Conservation (phyloP, 2,797 vertebrate species). For the Silurus aristotelis region DNA sequence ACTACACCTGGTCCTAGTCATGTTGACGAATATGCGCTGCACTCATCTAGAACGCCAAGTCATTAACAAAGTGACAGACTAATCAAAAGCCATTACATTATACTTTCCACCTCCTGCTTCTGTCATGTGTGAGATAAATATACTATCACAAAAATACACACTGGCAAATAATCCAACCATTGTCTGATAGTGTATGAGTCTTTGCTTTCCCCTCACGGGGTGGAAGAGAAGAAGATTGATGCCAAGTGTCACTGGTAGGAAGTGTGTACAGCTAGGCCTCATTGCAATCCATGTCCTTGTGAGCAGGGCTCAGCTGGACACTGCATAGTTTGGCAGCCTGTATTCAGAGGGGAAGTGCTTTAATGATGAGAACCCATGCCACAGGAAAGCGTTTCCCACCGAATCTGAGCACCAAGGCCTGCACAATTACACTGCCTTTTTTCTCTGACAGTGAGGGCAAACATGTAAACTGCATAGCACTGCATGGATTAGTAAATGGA, state of each 20-base stretch:
- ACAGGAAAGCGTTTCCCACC: conserved; percentile 79
- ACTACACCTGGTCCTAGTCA: conserved; percentile 37
- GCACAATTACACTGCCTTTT: background rate
- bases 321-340: conserved; percentile 86
- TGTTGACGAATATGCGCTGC: conserved; percentile 30
- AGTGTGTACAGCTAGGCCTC: conserved; percentile 87
- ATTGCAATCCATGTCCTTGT: conserved; percentile 86
- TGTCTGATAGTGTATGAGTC: conserved; percentile 64
- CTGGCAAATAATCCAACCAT: conserved; percentile 78
- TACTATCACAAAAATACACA: conserved; percentile 62
- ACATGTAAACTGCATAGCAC: conserved; percentile 8
- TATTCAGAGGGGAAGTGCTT: conserved; percentile 85
- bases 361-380: conserved; percentile 85
- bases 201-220: conserved; percentile 54
- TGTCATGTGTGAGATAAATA: conserved; percentile 59
- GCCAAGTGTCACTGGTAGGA: conserved; percentile 88
- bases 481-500: conserved; percentile 1
- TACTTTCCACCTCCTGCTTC: conserved; percentile 57
- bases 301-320: conserved; percentile 81
- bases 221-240: conserved; percentile 88
- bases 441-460: background rate
- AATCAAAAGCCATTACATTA: conserved; percentile 42
- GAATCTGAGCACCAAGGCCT: conserved; percentile 51
- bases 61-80: conserved; percentile 35
- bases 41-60: conserved; percentile 30